Percentiles rank a stretch among this genome's conserved stretches.
Evolutionary conservation across 2,113 vertebrate genomes (phyloP).

Genomic region (Philantomba maxwellii): DNA sequence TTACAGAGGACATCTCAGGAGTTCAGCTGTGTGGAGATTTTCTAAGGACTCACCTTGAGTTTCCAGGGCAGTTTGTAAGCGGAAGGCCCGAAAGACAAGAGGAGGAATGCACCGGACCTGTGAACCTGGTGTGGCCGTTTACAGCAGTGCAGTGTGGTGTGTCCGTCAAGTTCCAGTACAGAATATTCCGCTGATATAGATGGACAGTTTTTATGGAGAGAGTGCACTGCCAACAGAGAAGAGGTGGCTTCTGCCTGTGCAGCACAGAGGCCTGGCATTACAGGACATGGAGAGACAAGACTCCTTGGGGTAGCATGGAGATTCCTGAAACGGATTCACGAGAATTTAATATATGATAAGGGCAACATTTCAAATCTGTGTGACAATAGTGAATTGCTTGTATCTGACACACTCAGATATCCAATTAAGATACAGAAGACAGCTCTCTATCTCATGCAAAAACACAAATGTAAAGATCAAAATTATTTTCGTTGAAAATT

Average conservation of each 20-base stretch:
- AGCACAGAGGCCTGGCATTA: neutral
- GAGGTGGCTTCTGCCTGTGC: neutral
- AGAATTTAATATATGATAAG: neutral
- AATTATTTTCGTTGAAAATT: neutral
- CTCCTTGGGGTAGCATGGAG: neutral
- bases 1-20: neutral
- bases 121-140: neutral
- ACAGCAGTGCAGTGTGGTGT: neutral
- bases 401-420: neutral
- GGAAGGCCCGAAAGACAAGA: neutral
- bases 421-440: neutral
- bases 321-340: rapidly evolving
- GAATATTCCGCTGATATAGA: neutral
- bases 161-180: neutral
- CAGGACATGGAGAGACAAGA: neutral
- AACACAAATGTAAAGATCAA: neutral
- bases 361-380: neutral
- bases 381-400: neutral
- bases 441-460: neutral
- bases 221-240: neutral
- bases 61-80: neutral
- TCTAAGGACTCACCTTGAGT: neutral
- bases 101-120: rapidly evolving
- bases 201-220: neutral
- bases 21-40: neutral